A percentile compares a stretch with the other conserved stretches of the same genome.
Conservation (phyloP, 2,888 invertebrate genomes). For the Priocnemis perturbator region DNA sequence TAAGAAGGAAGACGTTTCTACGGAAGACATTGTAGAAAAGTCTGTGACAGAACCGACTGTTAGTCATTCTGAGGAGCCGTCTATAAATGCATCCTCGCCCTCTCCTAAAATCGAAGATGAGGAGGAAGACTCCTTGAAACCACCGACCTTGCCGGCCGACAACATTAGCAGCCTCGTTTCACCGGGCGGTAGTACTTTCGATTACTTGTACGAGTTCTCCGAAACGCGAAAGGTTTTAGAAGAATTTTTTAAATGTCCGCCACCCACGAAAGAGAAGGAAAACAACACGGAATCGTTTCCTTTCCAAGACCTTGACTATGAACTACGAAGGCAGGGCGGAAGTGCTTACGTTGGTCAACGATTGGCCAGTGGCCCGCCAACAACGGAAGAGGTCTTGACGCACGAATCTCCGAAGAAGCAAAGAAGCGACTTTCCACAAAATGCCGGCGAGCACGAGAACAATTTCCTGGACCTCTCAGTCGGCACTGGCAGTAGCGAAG, state of each 20-base stretch:
- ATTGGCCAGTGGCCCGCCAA: slow-evolving; percentile 79
- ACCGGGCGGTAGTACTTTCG: slow-evolving; percentile 80
- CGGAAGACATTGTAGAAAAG: slow-evolving; percentile 62
- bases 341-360: slow-evolving; percentile 88
- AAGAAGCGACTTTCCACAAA: slow-evolving; percentile 69
- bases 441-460: slow-evolving; percentile 77
- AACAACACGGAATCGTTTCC: slow-evolving; percentile 69
- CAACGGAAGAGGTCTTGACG: slow-evolving; percentile 71
- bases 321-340: slow-evolving; percentile 84
- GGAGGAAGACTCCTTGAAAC: slow-evolving; percentile 51
- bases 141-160: slow-evolving; percentile 63
- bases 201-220: slow-evolving; percentile 94
- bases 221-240: slow-evolving; percentile 94
- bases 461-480: slow-evolving; percentile 80
- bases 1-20: slow-evolving; percentile 67
- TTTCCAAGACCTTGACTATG: slow-evolving; percentile 86
- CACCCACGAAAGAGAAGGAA: slow-evolving; percentile 79
- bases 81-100: slow-evolving; percentile 44
- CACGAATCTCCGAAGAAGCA: slow-evolving; percentile 73
- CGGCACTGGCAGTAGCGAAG: slow-evolving; percentile 81
- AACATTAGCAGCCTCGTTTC: slow-evolving; percentile 72
- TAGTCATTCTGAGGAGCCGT: slow-evolving; percentile 54
- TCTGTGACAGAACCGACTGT: slow-evolving; percentile 62
- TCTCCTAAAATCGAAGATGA: slow-evolving; percentile 54
- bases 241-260: slow-evolving; percentile 92